A percentile compares a stretch with the other conserved stretches of the same genome.
These are phyloP conservation scores for Falcunculus frontatus DNA, from an alignment of 2,113 vertebrate species.

Conservation along the genomic window DNA sequence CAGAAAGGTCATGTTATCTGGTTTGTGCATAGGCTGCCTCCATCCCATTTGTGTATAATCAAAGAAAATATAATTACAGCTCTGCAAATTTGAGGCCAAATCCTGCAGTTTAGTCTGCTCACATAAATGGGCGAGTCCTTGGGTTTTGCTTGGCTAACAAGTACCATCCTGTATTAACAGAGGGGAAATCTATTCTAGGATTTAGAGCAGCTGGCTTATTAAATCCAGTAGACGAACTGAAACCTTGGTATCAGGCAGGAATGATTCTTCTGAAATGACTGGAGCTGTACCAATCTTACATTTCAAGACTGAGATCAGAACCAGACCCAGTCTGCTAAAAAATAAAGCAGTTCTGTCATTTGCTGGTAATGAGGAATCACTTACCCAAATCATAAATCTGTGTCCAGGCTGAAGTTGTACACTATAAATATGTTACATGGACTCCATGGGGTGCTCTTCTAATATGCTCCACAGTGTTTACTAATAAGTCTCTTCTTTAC, in stretches of 20 bases:
- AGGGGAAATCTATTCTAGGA: constrained; percentile 4
- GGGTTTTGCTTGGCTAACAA: background rate
- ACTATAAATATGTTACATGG: constrained; percentile 1
- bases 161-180: background rate
- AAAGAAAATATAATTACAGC: constrained; percentile 61
- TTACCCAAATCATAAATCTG: constrained; percentile 24
- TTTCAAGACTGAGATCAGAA: constrained; percentile 15
- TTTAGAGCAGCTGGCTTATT: constrained; percentile 35
- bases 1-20: constrained; percentile 62
- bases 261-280: background rate
- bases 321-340: background rate
- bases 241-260: background rate
- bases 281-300: background rate
- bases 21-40: constrained; percentile 53
- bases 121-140: background rate
- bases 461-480: background rate
- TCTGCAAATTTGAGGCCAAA: background rate
- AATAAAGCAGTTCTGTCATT: constrained; percentile 26
- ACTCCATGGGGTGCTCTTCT: background rate
- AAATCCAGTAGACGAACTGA: background rate
- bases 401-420: background rate
- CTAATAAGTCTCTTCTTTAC: background rate
- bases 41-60: constrained; percentile 22
- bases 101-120: background rate
- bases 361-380: constrained; percentile 14